phyloP scores from a whole-genome alignment of 2,888 invertebrate species.

The Scaptomyza polygonia region DNA sequence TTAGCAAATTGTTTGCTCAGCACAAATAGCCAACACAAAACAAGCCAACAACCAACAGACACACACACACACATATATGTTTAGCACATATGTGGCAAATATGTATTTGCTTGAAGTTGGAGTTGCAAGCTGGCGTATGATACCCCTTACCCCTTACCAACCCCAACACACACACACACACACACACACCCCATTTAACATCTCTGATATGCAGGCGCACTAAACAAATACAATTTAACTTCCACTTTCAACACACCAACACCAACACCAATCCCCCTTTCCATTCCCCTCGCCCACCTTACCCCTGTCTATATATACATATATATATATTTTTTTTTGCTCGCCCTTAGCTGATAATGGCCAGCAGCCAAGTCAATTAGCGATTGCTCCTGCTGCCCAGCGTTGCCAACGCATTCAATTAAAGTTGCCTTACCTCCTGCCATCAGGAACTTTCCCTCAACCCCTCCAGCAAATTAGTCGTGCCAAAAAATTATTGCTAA shows the following conservation, averaged over 20 bases:
- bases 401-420: slow-evolving; percentile 15
- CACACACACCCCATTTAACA: background rate
- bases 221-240: slow-evolving; percentile 77
- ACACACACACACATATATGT: slow-evolving; percentile 5
- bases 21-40: slow-evolving; percentile 56
- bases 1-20: slow-evolving; percentile 76
- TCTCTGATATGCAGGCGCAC: slow-evolving; percentile 48
- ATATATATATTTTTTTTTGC: too few relatives aligned
- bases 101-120: slow-evolving; percentile 44
- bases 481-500: slow-evolving; percentile 23
- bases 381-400: background rate
- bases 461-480: slow-evolving; percentile 8
- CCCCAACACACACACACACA: too few relatives aligned
- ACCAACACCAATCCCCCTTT: slow-evolving; percentile 14
- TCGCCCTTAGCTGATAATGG: slow-evolving; percentile 38
- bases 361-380: slow-evolving; percentile 22
- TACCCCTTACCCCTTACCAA: background rate
- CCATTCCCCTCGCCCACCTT: background rate
- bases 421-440: background rate
- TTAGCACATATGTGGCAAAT: slow-evolving; percentile 32
- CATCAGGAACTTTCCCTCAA: background rate
- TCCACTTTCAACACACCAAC: slow-evolving; percentile 77
- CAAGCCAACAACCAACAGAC: slow-evolving; percentile 33
- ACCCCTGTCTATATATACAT: background rate
- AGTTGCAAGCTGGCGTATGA: slow-evolving; percentile 43